Conservation (phyloP, 1,140 invertebrate genomes). For the Drosophila guanche region DNA sequence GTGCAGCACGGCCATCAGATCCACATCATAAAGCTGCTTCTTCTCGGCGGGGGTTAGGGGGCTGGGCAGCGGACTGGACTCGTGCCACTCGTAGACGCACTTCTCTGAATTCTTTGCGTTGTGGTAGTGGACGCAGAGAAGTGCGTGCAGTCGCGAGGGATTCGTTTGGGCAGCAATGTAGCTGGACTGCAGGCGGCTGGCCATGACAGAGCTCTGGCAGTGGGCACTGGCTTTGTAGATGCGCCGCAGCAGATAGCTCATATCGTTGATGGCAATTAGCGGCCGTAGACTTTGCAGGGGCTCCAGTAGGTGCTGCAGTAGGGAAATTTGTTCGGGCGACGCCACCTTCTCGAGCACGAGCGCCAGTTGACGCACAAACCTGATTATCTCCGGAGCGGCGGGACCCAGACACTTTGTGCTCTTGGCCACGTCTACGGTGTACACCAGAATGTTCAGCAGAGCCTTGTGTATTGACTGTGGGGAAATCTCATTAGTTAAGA, state of each 20-base stretch:
- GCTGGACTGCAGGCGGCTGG: constrained; percentile 20
- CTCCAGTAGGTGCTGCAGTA: constrained; percentile 29
- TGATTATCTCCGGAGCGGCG: constrained; percentile 31
- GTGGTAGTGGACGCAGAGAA: constrained; percentile 42
- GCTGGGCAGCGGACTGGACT: constrained; percentile 28
- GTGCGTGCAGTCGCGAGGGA: constrained; percentile 18
- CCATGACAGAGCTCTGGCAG: constrained; percentile 24
- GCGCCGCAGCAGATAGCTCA: constrained; percentile 32
- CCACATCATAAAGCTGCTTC: constrained; percentile 48
- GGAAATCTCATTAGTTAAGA: background rate
- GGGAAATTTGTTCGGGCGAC: constrained; percentile 21
- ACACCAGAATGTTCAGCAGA: constrained; percentile 17
- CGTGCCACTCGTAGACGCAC: constrained; percentile 49
- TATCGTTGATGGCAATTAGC: constrained; percentile 19
- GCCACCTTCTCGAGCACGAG: constrained; percentile 30
- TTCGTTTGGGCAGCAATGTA: constrained; percentile 34
- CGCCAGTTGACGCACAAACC: constrained; percentile 30
- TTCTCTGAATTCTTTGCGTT: constrained; percentile 1
- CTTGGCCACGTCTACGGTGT: constrained; percentile 34
- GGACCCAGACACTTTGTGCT: constrained; percentile 44
- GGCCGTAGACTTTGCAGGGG: constrained; percentile 41
- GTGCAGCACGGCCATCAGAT: constrained; percentile 45
- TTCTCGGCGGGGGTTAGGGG: constrained; percentile 11
- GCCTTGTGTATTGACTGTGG: constrained; percentile 20
- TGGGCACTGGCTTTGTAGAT: constrained; percentile 47